Base-by-base conservation (phyloP, 2,888 invertebrate species). In the Pseudolycoriella hygida region DNA sequence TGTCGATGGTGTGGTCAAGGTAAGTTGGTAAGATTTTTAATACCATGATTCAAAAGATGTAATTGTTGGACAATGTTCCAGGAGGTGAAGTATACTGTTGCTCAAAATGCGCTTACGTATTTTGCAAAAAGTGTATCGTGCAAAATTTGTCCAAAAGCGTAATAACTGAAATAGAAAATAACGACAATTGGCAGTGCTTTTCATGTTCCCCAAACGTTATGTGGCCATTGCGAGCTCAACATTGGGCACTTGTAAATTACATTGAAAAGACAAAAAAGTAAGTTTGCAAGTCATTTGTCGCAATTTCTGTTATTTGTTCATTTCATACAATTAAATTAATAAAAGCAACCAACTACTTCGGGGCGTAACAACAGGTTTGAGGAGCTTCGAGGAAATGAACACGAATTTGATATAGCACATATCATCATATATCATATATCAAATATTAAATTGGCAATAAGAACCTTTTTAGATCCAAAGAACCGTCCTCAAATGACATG, bases 1-100 rank as follows among this genome's bases (percentile, higher is more conserved):
- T 85, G 85, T 54, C 72, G 84, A 42, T 85, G 84, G 85, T 85
- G 85, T 56, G 85, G 84, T 0, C 83, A 85, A 60, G 85, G 43
- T 43, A 17, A n/a, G 18, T 31, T 31, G 4, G n/a, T n/a, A n/a
- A n/a, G 15, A 42, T 11, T 11, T 2, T 8, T 6, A 8, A 25
- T 3, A 37, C 5, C 14, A 39, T 17, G 14, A 10, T 43, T 31
- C 11, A n/a, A 32, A 12, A 25, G 2, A 43, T 15, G 18, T 4
- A 25, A 18, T 19, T 32, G 10, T 20, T 43, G 17, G 3, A 25
- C 18, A 12, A 3, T 25, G 12, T 41, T 17, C n/a, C 17, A 43
- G 44, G 76, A 3, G 80, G 80, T 3, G 78, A 79, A 61, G 80
- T 85, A 1, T 78, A 82, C 55, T 85, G 84, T 57, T 85, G 85